Evolutionary conservation across 2,888 invertebrate species (phyloP), one percentile per base, ranked within the genome.

Genomic region (Trachelus iudaicus): DNA sequence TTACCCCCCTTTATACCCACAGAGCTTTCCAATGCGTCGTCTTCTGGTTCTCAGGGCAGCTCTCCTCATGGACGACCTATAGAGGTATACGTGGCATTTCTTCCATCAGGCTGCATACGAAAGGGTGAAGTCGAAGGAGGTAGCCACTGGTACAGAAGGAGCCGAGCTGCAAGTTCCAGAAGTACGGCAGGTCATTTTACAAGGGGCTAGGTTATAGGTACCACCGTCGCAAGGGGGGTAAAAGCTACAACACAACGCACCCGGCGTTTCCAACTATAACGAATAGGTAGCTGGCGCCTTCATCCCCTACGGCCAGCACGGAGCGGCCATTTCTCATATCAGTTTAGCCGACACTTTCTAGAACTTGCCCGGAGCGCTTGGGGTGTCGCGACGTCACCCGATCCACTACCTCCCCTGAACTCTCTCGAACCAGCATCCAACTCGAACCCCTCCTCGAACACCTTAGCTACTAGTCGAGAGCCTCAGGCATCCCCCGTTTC

Each of bases 301-400:
- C 86, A 85, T 87, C 86, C 91, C 91, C 89, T 85, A 87, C 88
- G 90, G 90, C 86, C 88, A 88, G 88, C 91, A 91, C 91, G 91
- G 86, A 89, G 85, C 86, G 87, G 83, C 90, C 89, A 88, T 91
- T 90, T 90, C 91, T 91, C 91, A 91, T 91, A 90, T 90, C 90
- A 90, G 91, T 91, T 90, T 89, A 88, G 90, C 87, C 88, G 90
- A 91, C 91, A 91, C 90, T 90, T 90, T 90, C 85, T 89, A 90
- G 89, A 91, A 91, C 87, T 91, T 91, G 87, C 83, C 83, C 82
- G 84, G 83, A 84, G 86, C 85, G 81, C 89, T 88, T 83, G 83
- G 85, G 87, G 89, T 87, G 87, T 89, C 87, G 87, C 87, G 85
- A 89, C 87, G 89, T 89, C 90, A 90, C 85, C 87, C 89, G 87